Conservation (phyloP, 2,888 invertebrate genomes). For the Ectemnius lituratus region DNA sequence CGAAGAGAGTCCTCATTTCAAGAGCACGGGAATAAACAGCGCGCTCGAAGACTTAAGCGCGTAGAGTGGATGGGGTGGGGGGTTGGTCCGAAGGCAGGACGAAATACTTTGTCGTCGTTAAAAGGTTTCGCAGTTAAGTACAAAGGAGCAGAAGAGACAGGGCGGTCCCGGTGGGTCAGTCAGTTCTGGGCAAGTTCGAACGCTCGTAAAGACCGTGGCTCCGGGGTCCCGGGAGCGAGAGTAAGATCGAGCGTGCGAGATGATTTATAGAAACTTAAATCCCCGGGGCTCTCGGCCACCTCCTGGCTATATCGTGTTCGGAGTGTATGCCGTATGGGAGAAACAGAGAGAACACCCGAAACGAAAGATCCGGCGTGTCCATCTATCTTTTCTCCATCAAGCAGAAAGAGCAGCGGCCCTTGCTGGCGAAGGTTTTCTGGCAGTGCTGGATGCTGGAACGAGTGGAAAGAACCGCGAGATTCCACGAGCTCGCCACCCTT, state of each 20-base stretch:
- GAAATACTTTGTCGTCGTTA: constrained; percentile 72
- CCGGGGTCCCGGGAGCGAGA: constrained; percentile 69
- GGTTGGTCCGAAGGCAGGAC: constrained; percentile 5
- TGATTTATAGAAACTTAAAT: constrained; percentile 77
- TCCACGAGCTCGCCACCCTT: constrained; percentile 44
- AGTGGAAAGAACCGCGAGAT: constrained; percentile 36
- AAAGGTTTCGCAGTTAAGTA: constrained; percentile 68
- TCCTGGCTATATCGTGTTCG: constrained; percentile 41
- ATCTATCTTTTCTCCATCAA: constrained; percentile 63
- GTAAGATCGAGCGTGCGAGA: constrained; percentile 49
- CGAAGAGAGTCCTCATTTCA: constrained; percentile 20
- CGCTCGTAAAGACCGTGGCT: constrained; percentile 71
- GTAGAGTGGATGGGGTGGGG: background rate
- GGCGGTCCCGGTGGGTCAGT: constrained; percentile 53
- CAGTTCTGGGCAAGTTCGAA: constrained; percentile 57
- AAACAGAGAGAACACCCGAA: constrained; percentile 40
- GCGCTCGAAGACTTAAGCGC: constrained; percentile 21
- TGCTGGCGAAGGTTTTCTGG: constrained; percentile 20
- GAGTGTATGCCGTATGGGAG: constrained; percentile 16
- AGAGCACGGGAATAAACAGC: constrained; percentile 23
- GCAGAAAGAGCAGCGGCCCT: constrained; percentile 21
- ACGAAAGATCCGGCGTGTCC: constrained; percentile 43
- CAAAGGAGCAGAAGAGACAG: constrained; percentile 62
- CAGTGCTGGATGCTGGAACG: background rate
- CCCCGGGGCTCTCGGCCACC: constrained; percentile 60